Evolutionary conservation across 1,140 invertebrate species (phyloP), one percentile per base, ranked within the genome.

Genomic region (Scaptomyza graminum): DNA sequence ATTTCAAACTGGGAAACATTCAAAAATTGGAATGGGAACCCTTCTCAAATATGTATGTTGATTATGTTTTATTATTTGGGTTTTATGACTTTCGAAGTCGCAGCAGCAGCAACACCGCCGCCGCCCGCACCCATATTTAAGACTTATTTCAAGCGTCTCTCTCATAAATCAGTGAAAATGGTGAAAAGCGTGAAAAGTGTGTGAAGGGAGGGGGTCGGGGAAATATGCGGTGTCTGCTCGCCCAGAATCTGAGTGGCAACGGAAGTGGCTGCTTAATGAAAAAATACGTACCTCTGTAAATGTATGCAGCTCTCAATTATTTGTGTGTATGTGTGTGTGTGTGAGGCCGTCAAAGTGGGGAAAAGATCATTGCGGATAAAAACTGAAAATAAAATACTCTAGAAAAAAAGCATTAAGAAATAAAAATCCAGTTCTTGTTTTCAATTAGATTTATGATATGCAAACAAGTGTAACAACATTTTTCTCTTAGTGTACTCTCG

Each of bases 21-120:
- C 8, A 34, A 54, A 13, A 49, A 25, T 4, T 11, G 51, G 25
- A 41, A 44, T 44, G 78, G 75, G 75, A 83, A 83, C 79, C 79
- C 79, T 78, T 68, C 75, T 83, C 79, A 78, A 75, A 75, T 77
- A 54, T 74, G 59, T 77, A 54, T 74, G 59, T 70, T 52, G 65
- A 41, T 64, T 50, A 12, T 61, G 18, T 31, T 56, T 56, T 22
- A 18, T 66, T 57, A 49, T 50, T 50, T 50, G 59, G 61, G 22
- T 60, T 83, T 84, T 79, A 84, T 84, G 76, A 67, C 76, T 83
- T 62, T 76, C 49, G 62, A 51, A 52, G 62, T 71, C 46, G 56
- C 63, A 75, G 61, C 67, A 31, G 7, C 28, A 31, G 7, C 28
- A 31, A 5, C 28, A 31, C 1, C 28, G 28, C 18, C 18, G 1